Conservation (phyloP, 2,113 vertebrate species). For the Peromyscus californicus region DNA sequence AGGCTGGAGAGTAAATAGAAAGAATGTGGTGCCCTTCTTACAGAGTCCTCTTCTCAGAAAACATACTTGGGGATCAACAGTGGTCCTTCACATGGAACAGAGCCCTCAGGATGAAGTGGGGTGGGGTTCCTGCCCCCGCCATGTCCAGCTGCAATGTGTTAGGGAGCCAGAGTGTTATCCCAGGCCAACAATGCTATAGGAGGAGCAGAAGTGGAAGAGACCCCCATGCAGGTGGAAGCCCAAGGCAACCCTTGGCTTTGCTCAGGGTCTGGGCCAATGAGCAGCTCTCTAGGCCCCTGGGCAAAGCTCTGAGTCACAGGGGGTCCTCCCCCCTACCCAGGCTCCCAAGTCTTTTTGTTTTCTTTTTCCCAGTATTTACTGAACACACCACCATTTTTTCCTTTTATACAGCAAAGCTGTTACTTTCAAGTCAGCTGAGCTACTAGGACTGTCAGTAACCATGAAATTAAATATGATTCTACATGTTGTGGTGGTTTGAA, state of each 20-base stretch:
- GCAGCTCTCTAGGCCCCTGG: not conserved
- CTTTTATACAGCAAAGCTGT: conserved; percentile 75
- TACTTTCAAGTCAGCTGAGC: conserved; percentile 74
- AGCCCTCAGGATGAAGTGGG: not conserved
- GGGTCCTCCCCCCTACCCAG: not conserved
- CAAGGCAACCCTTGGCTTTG: not conserved
- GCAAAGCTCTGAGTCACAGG: not conserved
- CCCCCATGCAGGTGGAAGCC: not conserved
- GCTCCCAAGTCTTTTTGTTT: not conserved
- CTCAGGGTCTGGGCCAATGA: not conserved
- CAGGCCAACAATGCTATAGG: not conserved
- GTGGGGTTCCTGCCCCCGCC: not conserved
- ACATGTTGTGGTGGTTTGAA: not conserved
- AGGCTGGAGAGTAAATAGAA: not conserved
- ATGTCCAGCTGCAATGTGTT: not conserved
- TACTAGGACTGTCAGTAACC: conserved; percentile 56
- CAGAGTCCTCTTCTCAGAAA: not conserved
- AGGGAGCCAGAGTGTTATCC: not conserved
- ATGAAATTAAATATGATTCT: conserved; percentile 72
- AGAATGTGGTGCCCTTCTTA: not conserved
- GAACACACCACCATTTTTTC: conserved; percentile 73
- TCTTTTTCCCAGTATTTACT: conserved; percentile 75
- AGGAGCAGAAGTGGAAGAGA: not conserved
- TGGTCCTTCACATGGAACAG: not conserved
- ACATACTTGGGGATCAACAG: too few species aligned